phyloP scores from a whole-genome alignment of 2,797 vertebrate species.

The Trematomus bernacchii region DNA sequence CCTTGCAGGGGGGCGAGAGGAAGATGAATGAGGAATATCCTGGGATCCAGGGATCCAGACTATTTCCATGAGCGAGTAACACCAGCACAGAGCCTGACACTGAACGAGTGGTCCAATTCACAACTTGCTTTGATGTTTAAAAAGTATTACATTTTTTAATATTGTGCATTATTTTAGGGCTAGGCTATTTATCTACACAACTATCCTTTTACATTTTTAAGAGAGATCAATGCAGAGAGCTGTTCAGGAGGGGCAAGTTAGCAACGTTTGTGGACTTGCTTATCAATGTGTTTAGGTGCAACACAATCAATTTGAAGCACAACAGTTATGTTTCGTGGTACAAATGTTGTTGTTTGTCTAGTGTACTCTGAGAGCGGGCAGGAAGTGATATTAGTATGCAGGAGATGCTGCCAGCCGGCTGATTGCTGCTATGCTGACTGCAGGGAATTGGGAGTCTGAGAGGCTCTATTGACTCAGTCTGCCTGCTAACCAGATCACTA shows the following conservation, averaged over 20 bases:
- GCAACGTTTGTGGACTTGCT: neutral
- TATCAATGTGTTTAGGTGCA: neutral
- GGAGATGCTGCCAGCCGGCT: constrained; percentile 42
- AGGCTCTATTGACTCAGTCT: constrained; percentile 63
- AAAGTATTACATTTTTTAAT: constrained; percentile 8
- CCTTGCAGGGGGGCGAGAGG: constrained; percentile 32
- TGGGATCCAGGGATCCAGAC: constrained; percentile 41
- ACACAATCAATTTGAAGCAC: constrained; percentile 2
- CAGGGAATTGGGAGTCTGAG: constrained; percentile 58
- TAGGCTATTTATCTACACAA: constrained; percentile 14
- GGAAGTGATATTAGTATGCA: constrained; percentile 73
- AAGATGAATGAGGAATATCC: constrained; percentile 72
- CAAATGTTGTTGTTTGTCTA: constrained; percentile 22
- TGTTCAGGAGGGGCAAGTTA: neutral
- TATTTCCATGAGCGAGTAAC: constrained; percentile 58
- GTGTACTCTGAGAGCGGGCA: constrained; percentile 24
- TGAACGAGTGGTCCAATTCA: constrained; percentile 36
- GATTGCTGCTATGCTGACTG: constrained; percentile 66
- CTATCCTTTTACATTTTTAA: constrained; percentile 31
- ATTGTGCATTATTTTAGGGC: neutral
- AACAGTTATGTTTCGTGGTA: neutral
- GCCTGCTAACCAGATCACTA: constrained; percentile 56
- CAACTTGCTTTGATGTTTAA: constrained; percentile 18
- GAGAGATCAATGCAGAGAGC: constrained; percentile 34
- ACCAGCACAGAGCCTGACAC: constrained; percentile 41